Percentiles rank a stretch among this genome's conserved stretches.
phyloP scores from a whole-genome alignment of 2,797 vertebrate genomes.

The Cuniculus paca region DNA sequence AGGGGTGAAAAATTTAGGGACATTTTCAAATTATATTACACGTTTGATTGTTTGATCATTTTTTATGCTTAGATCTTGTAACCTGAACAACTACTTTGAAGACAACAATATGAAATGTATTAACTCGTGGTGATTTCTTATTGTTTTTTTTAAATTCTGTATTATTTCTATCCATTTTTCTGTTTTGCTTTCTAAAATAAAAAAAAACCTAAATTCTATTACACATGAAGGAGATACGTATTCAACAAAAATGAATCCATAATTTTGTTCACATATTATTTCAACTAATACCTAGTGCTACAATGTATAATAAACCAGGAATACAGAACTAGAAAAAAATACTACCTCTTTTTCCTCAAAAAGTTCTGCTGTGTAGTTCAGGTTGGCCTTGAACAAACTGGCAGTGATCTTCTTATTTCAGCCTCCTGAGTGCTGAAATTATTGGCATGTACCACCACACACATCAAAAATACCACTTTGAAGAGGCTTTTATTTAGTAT shows the following conservation, averaged over 20 bases:
- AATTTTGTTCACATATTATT: neutral
- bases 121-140: no score
- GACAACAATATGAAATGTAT: no score
- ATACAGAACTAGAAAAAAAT: neutral
- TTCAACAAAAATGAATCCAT: neutral
- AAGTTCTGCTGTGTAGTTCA: neutral
- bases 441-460: neutral
- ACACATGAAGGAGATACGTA: neutral
- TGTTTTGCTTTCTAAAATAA: no score
- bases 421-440: neutral
- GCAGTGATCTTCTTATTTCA: neutral
- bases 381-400: neutral
- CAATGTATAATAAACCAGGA: neutral
- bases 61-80: no score
- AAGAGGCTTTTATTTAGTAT: neutral
- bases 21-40: neutral
- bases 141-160: no score
- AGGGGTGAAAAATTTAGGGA: neutral
- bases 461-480: neutral
- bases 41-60: no score
- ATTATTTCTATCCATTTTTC: no score
- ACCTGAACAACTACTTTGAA: no score
- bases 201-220: slow-evolving; percentile 5
- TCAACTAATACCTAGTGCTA: neutral
- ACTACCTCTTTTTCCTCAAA: neutral